Conservation (phyloP, 2,797 vertebrate genomes). For the Tachyglossus aculeatus region DNA sequence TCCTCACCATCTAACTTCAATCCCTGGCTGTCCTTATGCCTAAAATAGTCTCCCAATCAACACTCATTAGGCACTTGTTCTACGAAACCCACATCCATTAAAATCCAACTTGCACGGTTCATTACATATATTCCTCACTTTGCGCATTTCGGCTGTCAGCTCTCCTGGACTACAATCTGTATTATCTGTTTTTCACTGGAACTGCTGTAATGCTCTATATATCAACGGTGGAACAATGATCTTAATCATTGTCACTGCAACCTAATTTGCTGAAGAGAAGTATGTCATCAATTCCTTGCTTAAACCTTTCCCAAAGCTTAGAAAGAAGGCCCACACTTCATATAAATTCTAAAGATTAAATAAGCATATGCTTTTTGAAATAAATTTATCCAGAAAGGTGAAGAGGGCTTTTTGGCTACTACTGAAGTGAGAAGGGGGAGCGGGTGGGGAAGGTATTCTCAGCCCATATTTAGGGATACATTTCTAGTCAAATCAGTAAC, state of each 20-base stretch:
- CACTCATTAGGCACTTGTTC: neutral
- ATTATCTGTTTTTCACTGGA: neutral
- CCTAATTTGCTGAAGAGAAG: too few relatives aligned
- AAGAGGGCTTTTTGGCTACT: neutral
- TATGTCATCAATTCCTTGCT: too few relatives aligned
- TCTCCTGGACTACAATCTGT: neutral
- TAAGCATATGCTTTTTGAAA: neutral
- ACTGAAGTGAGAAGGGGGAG: neutral
- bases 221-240: neutral
- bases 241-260: neutral
- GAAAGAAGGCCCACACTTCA: too few relatives aligned
- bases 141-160: neutral
- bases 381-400: neutral
- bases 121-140: neutral
- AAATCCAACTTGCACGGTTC: neutral
- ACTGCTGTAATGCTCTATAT: neutral
- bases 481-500: conserved; percentile 28
- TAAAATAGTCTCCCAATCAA: too few relatives aligned
- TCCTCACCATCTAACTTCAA: too few relatives aligned
- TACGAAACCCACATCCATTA: neutral
- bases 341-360: neutral
- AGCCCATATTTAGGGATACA: neutral
- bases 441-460: conserved; percentile 8
- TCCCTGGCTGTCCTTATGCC: too few relatives aligned
- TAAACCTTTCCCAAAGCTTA: too few relatives aligned